Evolutionary conservation across 2,113 vertebrate species (phyloP).

Genomic region (Tyto alba): DNA sequence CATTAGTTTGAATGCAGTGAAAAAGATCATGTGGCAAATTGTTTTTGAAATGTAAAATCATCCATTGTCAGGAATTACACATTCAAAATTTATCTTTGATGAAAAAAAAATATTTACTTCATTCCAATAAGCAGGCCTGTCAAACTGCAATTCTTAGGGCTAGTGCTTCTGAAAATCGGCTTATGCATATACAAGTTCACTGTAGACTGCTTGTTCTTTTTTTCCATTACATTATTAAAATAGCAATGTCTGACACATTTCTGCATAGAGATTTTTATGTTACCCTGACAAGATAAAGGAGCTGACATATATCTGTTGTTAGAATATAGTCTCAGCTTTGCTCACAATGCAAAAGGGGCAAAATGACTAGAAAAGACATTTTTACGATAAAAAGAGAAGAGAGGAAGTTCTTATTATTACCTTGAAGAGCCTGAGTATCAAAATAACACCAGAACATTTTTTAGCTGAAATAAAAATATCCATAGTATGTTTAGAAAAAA

Average conservation of each 20-base stretch:
- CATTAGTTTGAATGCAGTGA: neutral
- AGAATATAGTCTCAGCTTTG: neutral
- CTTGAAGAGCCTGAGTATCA: neutral
- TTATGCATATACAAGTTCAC: neutral
- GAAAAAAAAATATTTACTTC: conserved; percentile 51
- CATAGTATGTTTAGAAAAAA: neutral
- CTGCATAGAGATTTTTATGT: neutral
- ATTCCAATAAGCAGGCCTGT: neutral
- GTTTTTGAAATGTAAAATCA: neutral
- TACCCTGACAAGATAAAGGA: neutral
- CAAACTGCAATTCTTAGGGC: neutral
- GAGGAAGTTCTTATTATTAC: neutral
- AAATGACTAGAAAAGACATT: neutral
- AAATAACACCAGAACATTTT: neutral
- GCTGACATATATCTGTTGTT: neutral
- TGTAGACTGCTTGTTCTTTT: neutral
- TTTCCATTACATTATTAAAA: conserved; percentile 5
- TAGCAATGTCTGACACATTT: conserved; percentile 1
- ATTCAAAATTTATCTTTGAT: conserved; percentile 25
- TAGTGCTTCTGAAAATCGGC: neutral
- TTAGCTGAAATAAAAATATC: neutral
- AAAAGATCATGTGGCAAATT: neutral
- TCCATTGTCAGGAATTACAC: neutral
- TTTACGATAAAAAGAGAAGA: neutral
- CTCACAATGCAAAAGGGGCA: neutral